Percentiles rank a stretch among this genome's conserved stretches.
Evolutionary conservation across 2,888 invertebrate genomes (phyloP).

Genomic region (Ormyrus thymus): DNA sequence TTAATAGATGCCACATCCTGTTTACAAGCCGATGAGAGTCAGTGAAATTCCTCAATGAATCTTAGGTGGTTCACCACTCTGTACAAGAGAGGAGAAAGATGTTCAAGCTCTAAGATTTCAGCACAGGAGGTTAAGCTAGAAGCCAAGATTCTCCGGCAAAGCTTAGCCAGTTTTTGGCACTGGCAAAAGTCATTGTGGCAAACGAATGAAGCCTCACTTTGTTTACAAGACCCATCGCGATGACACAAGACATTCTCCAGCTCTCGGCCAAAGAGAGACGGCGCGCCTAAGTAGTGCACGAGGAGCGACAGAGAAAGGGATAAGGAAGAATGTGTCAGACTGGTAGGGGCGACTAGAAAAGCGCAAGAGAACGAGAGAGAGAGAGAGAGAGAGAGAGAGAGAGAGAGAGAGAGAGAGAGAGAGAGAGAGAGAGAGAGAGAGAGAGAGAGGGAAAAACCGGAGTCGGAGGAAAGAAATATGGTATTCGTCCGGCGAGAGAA

Average conservation of each 20-base stretch:
- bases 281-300: no score
- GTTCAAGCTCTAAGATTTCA: neutral
- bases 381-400: neutral
- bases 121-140: neutral
- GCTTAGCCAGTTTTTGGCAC: neutral
- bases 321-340: neutral
- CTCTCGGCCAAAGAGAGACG: no score
- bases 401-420: conserved; percentile 17
- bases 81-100: neutral
- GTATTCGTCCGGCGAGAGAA: neutral
- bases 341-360: conserved; percentile 24
- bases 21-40: conserved; percentile 40
- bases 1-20: conserved; percentile 58
- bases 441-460: conserved; percentile 6
- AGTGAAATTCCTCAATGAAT: conserved; percentile 19
- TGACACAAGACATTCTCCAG: neutral
- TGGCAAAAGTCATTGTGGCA: neutral
- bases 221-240: conserved; percentile 11
- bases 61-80: neutral
- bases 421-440: neutral
- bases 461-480: neutral
- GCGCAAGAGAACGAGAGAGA: neutral
- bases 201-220: neutral
- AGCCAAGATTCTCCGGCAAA: neutral
- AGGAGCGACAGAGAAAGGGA: neutral